These are phyloP conservation scores for Mesochorus sp. DNA, from an alignment of 2,888 invertebrate species.

Conservation along the genomic window DNA sequence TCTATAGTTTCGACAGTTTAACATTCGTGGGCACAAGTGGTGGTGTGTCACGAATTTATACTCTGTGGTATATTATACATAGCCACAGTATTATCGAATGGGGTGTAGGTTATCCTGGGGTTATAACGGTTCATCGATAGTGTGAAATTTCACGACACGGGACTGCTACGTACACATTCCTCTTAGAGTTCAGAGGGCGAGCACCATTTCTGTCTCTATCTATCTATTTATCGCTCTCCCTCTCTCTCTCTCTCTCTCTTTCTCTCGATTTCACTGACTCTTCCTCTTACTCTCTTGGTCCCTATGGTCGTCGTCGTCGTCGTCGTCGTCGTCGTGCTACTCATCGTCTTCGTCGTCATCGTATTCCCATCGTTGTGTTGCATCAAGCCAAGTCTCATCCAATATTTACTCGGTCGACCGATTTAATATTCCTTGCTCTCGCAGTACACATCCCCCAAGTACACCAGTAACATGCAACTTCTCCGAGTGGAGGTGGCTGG, in stretches of 20 bases:
- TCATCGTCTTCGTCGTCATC: too few relatives aligned
- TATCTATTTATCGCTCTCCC: too few relatives aligned
- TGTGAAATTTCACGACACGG: conserved; percentile 71
- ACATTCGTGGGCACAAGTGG: too few relatives aligned
- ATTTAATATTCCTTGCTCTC: conserved; percentile 76
- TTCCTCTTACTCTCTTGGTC: conserved; percentile 8
- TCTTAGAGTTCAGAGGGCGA: background rate
- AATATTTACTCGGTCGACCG: conserved; percentile 78
- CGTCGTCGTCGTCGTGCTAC: conserved; percentile 29
- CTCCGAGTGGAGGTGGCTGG: too few relatives aligned
- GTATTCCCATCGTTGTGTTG: conserved; percentile 53
- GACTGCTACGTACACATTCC: background rate
- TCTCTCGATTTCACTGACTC: background rate
- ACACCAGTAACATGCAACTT: conserved; percentile 71
- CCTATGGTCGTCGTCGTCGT: conserved; percentile 42
- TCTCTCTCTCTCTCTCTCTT: conserved; percentile 63
- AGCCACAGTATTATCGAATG: background rate
- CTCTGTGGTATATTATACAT: background rate
- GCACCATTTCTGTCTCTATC: conserved; percentile 34
- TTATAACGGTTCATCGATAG: conserved; percentile 58
- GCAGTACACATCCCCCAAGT: conserved; percentile 75
- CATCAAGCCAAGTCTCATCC: conserved; percentile 69
- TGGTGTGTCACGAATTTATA: conserved; percentile 13
- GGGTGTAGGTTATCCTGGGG: conserved; percentile 9
- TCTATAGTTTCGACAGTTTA: too few relatives aligned